Conservation (phyloP, 2,888 invertebrate species). For the Drosophila fungiperda region DNA sequence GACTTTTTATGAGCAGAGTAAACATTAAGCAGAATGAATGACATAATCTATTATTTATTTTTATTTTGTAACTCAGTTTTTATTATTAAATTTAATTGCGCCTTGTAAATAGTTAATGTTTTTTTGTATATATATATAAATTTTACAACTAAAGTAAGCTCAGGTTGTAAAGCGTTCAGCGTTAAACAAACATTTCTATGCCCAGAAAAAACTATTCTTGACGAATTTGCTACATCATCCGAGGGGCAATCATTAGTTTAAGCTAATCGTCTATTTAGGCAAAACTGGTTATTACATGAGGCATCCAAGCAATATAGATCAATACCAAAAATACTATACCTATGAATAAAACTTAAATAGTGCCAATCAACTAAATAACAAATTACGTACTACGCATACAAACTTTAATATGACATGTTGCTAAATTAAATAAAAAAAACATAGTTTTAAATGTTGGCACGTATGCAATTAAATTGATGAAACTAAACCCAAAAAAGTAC, state of each 20-base stretch:
- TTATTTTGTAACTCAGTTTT: slow-evolving; percentile 25
- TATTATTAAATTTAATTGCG: slow-evolving; percentile 13
- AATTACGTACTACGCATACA: slow-evolving; percentile 22
- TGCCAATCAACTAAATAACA: slow-evolving; percentile 69
- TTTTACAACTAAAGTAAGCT: slow-evolving; percentile 62
- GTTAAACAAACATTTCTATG: slow-evolving; percentile 43
- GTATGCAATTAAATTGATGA: slow-evolving; percentile 55
- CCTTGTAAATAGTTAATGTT: slow-evolving; percentile 66
- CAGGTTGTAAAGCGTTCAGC: slow-evolving; percentile 71
- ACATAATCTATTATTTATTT: slow-evolving; percentile 50
- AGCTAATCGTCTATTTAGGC: slow-evolving; percentile 53
- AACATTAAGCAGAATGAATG: slow-evolving; percentile 13
- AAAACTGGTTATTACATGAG: slow-evolving; percentile 12
- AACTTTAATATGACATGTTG: slow-evolving; percentile 16
- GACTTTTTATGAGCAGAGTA: slow-evolving; percentile 6
- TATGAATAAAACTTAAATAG: slow-evolving; percentile 49
- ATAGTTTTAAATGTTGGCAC: slow-evolving; percentile 23
- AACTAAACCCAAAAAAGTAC: slow-evolving; percentile 25
- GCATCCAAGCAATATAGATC: slow-evolving; percentile 29
- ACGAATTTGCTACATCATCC: slow-evolving; percentile 35
- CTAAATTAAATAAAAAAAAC: slow-evolving; percentile 9
- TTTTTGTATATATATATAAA: slow-evolving; percentile 20
- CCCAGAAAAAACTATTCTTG: slow-evolving; percentile 24
- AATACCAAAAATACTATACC: slow-evolving; percentile 27
- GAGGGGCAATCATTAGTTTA: slow-evolving; percentile 67